Evolutionary conservation across 2,888 invertebrate species (phyloP).

Genomic region (Drosophila leonis): DNA sequence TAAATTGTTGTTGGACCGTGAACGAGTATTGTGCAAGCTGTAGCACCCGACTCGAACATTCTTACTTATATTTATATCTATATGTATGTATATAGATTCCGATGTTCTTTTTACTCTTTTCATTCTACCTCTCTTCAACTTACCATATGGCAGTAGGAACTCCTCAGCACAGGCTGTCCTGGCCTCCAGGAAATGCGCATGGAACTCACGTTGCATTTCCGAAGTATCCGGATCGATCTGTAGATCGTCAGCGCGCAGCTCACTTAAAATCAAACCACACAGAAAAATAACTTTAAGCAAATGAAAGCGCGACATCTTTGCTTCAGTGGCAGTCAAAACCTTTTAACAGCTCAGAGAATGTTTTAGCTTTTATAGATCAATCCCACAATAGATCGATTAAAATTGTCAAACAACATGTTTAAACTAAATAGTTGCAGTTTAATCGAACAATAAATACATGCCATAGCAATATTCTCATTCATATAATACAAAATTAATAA

Average conservation of each 20-base stretch:
- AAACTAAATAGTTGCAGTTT: constrained; percentile 76
- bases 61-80: not conserved
- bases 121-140: not conserved
- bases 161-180: constrained; percentile 55
- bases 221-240: constrained; percentile 43
- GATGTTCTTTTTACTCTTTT: too few relatives aligned
- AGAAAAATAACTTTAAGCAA: constrained; percentile 15
- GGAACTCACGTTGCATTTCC: constrained; percentile 47
- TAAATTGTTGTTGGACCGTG: too few relatives aligned
- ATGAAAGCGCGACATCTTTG: constrained; percentile 34
- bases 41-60: not conserved
- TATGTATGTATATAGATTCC: not conserved
- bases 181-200: constrained; percentile 39
- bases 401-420: constrained; percentile 22
- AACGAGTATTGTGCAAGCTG: not conserved
- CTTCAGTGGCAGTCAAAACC: not conserved
- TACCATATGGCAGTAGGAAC: constrained; percentile 58
- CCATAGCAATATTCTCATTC: constrained; percentile 67
- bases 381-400: constrained; percentile 10
- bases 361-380: constrained; percentile 26
- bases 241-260: constrained; percentile 33
- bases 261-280: not conserved
- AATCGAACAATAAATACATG: constrained; percentile 81
- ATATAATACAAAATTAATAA: constrained; percentile 59
- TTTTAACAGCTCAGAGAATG: not conserved